Evolutionary conservation across 1,140 invertebrate species (phyloP), one percentile per base, ranked within the genome.

Genomic region (Drosophila sproati): DNA sequence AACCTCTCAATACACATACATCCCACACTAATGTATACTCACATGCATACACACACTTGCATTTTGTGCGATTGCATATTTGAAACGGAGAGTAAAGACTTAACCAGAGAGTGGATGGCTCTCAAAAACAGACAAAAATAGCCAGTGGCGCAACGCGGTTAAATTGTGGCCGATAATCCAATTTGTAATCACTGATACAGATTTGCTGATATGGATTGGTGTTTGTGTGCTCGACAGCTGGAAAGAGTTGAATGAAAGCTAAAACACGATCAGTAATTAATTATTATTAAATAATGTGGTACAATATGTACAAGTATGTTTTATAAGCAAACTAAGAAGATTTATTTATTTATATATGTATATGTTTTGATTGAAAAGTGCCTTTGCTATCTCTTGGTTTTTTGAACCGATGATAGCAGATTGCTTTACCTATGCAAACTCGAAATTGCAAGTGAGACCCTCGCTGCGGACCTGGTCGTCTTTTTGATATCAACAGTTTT

Each of bases 401-500:
- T 20, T 20, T 20, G 20, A 20, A 20, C 20, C 20, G 10, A 39
- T 10, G 10, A 39, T 3, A 47, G 5, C 12, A 47, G 8, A 43
- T 43, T 43, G 41, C 41, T 12, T 34, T 34, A 39, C 8, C 6
- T 20, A 10, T 7, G 7, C 5, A 5, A 37, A 52, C 39, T 39
- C 1, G 12, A 48, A 28, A 34, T 28, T 29, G 7, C 4, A 4
- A 28, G 3, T 51, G 32, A 28, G 6, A 66, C 48, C 57, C 61
- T 48, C 8, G 55, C 7, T 75, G 6, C 82, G 80, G 57, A 28
- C 79, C 80, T 79, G 82, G 41, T 12, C 1, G 0, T 62, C 34
- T 67, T 68, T 43, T 51, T 55, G 71, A 66, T 76, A 80, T 88
- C 85, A 88, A 88, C 85, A 83, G 82, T 82, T 87, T 77, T 72